Conservation (phyloP, 2,888 invertebrate species). For the Lasioglossum malachurum region DNA sequence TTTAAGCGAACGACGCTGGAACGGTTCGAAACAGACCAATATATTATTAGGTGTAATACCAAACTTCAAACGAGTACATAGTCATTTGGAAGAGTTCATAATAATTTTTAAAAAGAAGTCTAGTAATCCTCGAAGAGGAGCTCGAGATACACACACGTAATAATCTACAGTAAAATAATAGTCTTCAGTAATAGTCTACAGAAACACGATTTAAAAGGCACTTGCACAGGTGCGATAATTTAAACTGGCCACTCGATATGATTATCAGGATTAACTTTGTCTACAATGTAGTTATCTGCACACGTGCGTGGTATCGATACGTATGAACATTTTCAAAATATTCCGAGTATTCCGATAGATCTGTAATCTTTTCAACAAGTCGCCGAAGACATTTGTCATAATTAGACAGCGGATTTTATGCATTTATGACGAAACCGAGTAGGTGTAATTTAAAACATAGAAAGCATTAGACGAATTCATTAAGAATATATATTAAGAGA, state of each 20-base stretch:
- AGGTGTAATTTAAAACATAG: too few relatives aligned
- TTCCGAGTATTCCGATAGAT: conserved; percentile 12
- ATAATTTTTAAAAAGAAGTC: background rate
- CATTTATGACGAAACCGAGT: too few relatives aligned
- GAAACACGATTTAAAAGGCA: conserved; percentile 40
- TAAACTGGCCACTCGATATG: background rate
- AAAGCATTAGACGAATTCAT: too few relatives aligned
- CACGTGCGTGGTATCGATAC: conserved; percentile 35
- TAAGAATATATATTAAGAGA: too few relatives aligned
- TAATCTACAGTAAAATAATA: background rate
- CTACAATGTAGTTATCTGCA: conserved; percentile 21
- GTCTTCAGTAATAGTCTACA: background rate
- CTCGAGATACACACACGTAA: background rate
- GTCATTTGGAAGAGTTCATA: too few relatives aligned
- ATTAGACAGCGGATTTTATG: background rate
- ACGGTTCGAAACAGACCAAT: background rate
- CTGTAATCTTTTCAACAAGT: background rate
- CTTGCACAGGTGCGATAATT: conserved; percentile 34
- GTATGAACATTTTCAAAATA: conserved; percentile 13
- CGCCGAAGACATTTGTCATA: background rate
- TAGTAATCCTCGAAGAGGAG: background rate
- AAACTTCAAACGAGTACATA: too few relatives aligned
- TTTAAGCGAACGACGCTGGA: background rate
- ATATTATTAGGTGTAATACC: too few relatives aligned
- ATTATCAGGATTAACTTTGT: conserved; percentile 40